Percentiles rank a stretch among this genome's conserved stretches.
Conservation (phyloP, 1,140 invertebrate species). For the Pomacea maculata region DNA sequence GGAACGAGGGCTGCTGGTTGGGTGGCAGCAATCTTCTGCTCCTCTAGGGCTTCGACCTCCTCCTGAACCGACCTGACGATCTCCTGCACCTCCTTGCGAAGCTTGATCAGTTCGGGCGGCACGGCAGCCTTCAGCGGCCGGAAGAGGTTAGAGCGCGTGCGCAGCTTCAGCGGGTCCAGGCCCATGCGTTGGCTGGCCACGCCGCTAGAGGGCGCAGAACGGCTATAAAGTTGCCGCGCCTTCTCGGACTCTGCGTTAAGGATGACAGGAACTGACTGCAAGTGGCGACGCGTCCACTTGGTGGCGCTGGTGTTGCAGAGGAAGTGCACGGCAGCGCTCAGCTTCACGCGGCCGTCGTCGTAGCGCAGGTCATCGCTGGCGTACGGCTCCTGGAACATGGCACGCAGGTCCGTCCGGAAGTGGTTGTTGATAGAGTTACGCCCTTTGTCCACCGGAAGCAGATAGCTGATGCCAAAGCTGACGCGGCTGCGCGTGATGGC, state of each 20-base stretch:
- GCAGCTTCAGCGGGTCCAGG: slow-evolving; percentile 33
- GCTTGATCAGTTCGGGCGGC: slow-evolving; percentile 49
- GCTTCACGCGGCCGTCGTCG: slow-evolving; percentile 47
- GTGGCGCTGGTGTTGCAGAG: slow-evolving; percentile 46
- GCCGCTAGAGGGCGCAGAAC: slow-evolving; percentile 48
- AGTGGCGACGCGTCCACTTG: slow-evolving; percentile 36
- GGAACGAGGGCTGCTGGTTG: too few relatives aligned
- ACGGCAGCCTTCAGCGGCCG: slow-evolving; percentile 47
- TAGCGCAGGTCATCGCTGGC: slow-evolving; percentile 38
- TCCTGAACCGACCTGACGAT: slow-evolving; percentile 50
- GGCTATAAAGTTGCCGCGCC: slow-evolving; percentile 42
- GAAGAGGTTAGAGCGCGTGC: slow-evolving; percentile 48
- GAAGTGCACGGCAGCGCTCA: slow-evolving; percentile 55
- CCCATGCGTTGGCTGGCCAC: slow-evolving; percentile 38
- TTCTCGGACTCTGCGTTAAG: slow-evolving; percentile 56
- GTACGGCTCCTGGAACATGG: slow-evolving; percentile 60
- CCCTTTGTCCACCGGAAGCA: slow-evolving; percentile 58
- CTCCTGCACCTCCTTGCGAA: slow-evolving; percentile 52
- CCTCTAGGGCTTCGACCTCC: slow-evolving; percentile 38
- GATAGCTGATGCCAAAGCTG: slow-evolving; percentile 55
- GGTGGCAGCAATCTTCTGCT: background rate
- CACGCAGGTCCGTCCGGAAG: slow-evolving; percentile 54
- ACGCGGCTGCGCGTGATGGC: slow-evolving; percentile 53
- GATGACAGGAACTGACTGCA: slow-evolving; percentile 33
- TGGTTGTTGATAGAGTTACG: slow-evolving; percentile 54